phyloP scores from a whole-genome alignment of 2,797 vertebrate genomes.

The Erpetoichthys calabaricus region DNA sequence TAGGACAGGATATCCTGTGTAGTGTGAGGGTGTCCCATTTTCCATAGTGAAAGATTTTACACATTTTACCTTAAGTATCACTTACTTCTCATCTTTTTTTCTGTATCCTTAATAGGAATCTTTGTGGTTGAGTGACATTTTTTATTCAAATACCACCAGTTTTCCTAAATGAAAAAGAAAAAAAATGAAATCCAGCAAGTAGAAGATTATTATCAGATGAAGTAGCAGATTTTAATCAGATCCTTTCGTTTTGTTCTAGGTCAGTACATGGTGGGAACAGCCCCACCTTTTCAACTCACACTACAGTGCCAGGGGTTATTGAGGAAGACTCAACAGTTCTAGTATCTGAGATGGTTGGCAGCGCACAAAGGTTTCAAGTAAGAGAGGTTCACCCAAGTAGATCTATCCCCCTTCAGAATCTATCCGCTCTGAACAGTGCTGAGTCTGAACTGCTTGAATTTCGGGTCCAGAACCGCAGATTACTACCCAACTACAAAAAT shows the following conservation, averaged over 20 bases:
- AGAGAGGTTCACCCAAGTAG: constrained; percentile 2
- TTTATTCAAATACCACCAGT: too few species aligned
- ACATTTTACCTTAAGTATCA: too few species aligned
- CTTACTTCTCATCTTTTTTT: too few species aligned
- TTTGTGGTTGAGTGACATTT: too few species aligned
- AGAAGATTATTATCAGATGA: too few species aligned
- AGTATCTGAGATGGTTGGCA: constrained; percentile 22
- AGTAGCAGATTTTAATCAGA: too few species aligned
- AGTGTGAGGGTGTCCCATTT: too few species aligned
- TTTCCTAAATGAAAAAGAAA: too few species aligned
- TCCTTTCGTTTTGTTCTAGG: constrained; percentile 28
- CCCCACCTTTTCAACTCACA: constrained; percentile 13
- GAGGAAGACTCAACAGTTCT: constrained; percentile 31
- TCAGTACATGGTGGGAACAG: constrained; percentile 45
- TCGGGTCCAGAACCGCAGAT: constrained; percentile 53
- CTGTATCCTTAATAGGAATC: too few species aligned
- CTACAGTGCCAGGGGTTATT: constrained; percentile 37
- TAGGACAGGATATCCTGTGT: too few species aligned
- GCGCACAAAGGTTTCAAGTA: constrained; percentile 10
- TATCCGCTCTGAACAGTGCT: neutral
- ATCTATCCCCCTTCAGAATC: neutral
- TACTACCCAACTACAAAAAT: constrained; percentile 58
- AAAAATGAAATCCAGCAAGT: too few species aligned
- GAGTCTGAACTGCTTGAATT: constrained; percentile 26
- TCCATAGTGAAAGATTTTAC: too few species aligned